Evolutionary conservation across 2,888 invertebrate species (phyloP).

Genomic region (Corbicula japonica): DNA sequence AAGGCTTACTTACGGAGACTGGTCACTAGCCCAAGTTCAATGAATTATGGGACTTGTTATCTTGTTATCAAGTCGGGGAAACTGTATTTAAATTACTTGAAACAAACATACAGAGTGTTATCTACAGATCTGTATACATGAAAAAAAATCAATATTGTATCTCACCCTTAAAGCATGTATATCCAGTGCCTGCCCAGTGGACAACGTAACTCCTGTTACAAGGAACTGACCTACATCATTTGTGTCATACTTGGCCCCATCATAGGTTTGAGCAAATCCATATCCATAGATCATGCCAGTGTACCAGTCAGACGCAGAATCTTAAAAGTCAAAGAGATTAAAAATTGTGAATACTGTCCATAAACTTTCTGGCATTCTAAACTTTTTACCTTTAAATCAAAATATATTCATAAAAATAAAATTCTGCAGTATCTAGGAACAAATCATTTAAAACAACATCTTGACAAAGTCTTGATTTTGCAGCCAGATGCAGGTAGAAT

Average conservation of each 20-base stretch:
- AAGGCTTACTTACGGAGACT: no score
- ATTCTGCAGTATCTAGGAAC: no score
- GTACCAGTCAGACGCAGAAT: slow-evolving; percentile 49
- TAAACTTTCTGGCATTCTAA: no score
- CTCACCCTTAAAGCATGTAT: slow-evolving; percentile 41
- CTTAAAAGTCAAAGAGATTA: slow-evolving; percentile 4
- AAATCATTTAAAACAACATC: no score
- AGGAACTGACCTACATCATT: slow-evolving; percentile 72
- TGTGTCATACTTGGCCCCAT: slow-evolving; percentile 72
- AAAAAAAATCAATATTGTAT: neutral
- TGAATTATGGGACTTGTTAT: no score
- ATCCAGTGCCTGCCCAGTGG: slow-evolving; percentile 41
- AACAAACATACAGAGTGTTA: neutral
- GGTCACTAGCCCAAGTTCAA: no score
- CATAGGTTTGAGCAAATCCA: slow-evolving; percentile 72
- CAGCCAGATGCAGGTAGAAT: no score
- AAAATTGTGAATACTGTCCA: neutral
- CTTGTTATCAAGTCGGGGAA: no score
- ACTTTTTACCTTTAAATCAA: no score
- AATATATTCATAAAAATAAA: no score
- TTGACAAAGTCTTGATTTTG: no score
- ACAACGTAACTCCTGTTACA: slow-evolving; percentile 55
- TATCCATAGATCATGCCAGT: slow-evolving; percentile 46
- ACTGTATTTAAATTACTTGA: no score
- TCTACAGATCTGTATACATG: neutral